These are phyloP conservation scores for Hippoglossus hippoglossus DNA, from an alignment of 2,797 vertebrate species.

Conservation along the genomic window DNA sequence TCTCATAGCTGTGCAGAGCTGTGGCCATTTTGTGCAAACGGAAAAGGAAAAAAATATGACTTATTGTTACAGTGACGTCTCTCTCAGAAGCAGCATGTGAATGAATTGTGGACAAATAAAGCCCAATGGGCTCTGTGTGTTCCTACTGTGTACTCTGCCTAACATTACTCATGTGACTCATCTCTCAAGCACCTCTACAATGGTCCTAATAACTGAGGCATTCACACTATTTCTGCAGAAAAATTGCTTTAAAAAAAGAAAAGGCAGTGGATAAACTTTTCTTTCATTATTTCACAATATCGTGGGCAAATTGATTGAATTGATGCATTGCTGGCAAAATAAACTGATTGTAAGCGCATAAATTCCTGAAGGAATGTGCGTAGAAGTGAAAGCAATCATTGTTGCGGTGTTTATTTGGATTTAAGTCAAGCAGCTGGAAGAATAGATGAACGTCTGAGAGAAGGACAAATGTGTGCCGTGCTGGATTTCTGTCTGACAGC, in stretches of 20 bases:
- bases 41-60: not conserved
- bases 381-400: conserved; percentile 29
- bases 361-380: conserved; percentile 32
- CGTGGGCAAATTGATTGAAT: conserved; percentile 14
- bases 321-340: conserved; percentile 21
- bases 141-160: not conserved
- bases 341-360: conserved; percentile 27
- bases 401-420: conserved; percentile 53
- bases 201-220: not conserved
- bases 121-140: not conserved
- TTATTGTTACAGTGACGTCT: conserved; percentile 5
- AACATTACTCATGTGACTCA: conserved; percentile 7
- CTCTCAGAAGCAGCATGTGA: conserved; percentile 8
- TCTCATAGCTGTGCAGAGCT: conserved; percentile 24
- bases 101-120: conserved; percentile 3
- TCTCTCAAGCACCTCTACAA: not conserved
- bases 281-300: conserved; percentile 5
- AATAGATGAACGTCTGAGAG: conserved; percentile 60
- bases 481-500: conserved; percentile 62
- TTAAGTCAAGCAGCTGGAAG: conserved; percentile 59
- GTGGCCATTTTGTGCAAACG: not conserved
- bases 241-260: not conserved
- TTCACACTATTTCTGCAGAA: not conserved
- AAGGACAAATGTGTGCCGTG: conserved; percentile 42
- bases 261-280: not conserved